Conservation (phyloP, 2,797 vertebrate genomes). For the Poeciliopsis infans region DNA sequence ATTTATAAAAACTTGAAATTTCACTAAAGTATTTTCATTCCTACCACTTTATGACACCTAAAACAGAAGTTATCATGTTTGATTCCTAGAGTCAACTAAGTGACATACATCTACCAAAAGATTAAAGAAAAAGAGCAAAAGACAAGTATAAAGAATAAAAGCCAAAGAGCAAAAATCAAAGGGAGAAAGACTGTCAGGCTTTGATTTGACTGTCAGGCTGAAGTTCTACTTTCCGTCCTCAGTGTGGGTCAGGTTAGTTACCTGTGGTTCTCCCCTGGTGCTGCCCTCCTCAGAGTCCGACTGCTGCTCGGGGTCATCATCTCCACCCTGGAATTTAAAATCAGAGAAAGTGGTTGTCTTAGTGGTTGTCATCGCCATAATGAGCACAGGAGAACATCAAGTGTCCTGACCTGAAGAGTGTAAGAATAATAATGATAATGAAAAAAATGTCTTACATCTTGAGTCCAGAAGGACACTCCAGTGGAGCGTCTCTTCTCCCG, state of each 20-base stretch:
- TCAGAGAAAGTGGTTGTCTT: background rate
- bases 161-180: constrained; percentile 17
- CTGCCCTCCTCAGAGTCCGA: constrained; percentile 94
- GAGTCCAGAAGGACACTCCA: constrained; percentile 93
- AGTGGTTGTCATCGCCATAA: background rate
- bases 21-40: background rate
- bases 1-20: background rate
- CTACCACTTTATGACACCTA: background rate
- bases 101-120: constrained; percentile 66
- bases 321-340: constrained; percentile 87
- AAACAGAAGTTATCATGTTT: constrained; percentile 20
- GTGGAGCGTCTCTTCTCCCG: constrained; percentile 97
- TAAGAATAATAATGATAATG: background rate
- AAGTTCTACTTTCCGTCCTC: constrained; percentile 3
- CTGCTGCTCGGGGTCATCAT: constrained; percentile 93
- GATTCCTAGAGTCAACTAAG: constrained; percentile 27
- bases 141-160: constrained; percentile 15
- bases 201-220: constrained; percentile 7
- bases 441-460: constrained; percentile 84
- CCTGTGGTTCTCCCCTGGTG: constrained; percentile 91
- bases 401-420: background rate
- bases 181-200: background rate
- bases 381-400: constrained; percentile 10
- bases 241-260: constrained; percentile 54
- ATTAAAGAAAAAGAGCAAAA: constrained; percentile 10